Conservation (phyloP, 2,113 vertebrate genomes). For the Eretmochelys imbricata region DNA sequence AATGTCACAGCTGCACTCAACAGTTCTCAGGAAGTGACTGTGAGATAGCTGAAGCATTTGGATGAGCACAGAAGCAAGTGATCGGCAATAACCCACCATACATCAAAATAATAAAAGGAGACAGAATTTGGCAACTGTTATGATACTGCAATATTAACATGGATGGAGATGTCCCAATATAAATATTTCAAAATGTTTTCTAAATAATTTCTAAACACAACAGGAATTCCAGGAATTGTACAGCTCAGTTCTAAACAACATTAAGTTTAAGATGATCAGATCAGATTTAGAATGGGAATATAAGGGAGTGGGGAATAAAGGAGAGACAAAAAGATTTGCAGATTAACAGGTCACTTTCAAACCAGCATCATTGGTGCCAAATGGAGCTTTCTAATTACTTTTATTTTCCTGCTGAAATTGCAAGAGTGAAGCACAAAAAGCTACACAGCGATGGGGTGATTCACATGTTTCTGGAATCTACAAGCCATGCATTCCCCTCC, state of each 20-base stretch:
- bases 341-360: conserved; percentile 71
- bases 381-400: conserved; percentile 68
- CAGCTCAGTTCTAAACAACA: conserved; percentile 46
- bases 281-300: background rate
- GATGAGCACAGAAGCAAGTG: conserved; percentile 73
- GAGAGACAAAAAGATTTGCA: conserved; percentile 31
- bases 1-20: conserved; percentile 69
- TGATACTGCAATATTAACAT: conserved; percentile 55
- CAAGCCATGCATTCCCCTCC: conserved; percentile 53
- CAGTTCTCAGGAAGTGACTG: conserved; percentile 49
- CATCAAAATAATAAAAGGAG: conserved; percentile 68
- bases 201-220: conserved; percentile 66
- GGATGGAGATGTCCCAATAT: conserved; percentile 55
- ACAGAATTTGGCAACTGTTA: conserved; percentile 42
- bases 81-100: conserved; percentile 59
- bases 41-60: conserved; percentile 63
- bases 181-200: conserved; percentile 64
- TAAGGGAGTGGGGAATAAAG: background rate
- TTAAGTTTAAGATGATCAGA: background rate
- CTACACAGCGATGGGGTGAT: conserved; percentile 46
- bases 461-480: conserved; percentile 73
- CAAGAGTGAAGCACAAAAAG: conserved; percentile 69
- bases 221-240: conserved; percentile 57
- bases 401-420: conserved; percentile 75
- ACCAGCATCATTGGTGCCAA: conserved; percentile 61